A percentile compares a stretch with the other conserved stretches of the same genome.
Evolutionary conservation across 2,113 vertebrate species (phyloP).

Genomic region (Lynx canadensis): DNA sequence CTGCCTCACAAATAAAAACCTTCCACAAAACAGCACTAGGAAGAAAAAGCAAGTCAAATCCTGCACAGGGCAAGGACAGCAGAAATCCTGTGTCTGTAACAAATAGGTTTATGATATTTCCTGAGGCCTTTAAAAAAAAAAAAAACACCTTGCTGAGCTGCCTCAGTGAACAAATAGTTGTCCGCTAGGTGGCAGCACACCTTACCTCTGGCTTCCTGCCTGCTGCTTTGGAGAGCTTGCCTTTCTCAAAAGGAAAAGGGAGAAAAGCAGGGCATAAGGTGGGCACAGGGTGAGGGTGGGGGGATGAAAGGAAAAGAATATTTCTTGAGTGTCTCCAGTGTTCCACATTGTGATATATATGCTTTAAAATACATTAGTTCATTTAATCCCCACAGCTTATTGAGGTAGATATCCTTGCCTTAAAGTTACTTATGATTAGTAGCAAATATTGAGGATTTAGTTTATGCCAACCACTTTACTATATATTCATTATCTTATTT

Average conservation of each 20-base stretch:
- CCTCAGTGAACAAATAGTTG: background rate
- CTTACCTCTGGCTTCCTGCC: background rate
- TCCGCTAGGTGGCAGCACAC: slow-evolving; percentile 40
- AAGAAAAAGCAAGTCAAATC: slow-evolving; percentile 20
- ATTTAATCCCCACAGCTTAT: background rate
- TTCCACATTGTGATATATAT: background rate
- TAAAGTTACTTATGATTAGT: background rate
- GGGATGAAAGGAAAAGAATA: background rate
- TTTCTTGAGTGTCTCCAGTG: background rate
- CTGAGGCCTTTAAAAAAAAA: background rate
- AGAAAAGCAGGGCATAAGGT: background rate
- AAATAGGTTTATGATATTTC: slow-evolving; percentile 40
- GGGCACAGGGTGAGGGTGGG: no score
- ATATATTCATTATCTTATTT: background rate
- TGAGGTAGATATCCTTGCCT: background rate
- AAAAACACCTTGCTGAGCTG: fast-evolving
- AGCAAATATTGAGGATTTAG: background rate
- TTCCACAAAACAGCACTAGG: background rate
- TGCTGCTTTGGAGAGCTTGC: no score
- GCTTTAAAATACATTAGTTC: background rate
- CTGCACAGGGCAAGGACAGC: background rate
- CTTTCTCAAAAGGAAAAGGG: background rate
- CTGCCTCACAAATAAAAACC: slow-evolving; percentile 7
- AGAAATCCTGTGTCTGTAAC: slow-evolving; percentile 11
- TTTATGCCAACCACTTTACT: background rate